phyloP scores from a whole-genome alignment of 1,140 invertebrate species.

The Procambarus virginalis region DNA sequence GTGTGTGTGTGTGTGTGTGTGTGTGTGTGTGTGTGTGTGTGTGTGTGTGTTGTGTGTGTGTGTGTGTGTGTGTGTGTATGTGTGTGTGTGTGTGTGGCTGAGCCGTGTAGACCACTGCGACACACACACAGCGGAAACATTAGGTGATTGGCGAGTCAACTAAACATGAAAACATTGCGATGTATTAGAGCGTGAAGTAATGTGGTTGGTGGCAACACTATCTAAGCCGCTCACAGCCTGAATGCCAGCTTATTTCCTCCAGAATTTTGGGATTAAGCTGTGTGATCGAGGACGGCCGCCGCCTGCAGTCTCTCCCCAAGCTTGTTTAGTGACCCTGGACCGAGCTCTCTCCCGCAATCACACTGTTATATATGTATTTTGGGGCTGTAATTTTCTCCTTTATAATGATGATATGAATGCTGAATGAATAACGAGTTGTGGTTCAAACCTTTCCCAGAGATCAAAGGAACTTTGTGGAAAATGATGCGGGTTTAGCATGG shows the following conservation, averaged over 20 bases:
- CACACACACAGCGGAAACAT: background rate
- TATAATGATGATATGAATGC: background rate
- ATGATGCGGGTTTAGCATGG: background rate
- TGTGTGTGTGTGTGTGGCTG: background rate
- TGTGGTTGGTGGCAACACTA: background rate
- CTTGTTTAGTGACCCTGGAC: background rate
- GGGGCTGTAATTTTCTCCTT: background rate
- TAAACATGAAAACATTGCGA: background rate
- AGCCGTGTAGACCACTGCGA: background rate
- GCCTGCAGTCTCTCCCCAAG: background rate
- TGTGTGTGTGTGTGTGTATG: background rate
- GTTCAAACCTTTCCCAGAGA: background rate
- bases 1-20: no score
- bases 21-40: no score
- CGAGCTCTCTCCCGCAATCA: background rate
- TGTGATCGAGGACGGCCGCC: background rate
- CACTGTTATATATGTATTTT: background rate
- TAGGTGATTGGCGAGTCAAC: background rate
- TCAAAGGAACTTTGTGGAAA: background rate
- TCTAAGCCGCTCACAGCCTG: background rate
- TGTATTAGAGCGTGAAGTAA: slow-evolving; percentile 18
- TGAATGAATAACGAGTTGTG: background rate
- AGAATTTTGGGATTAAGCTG: background rate
- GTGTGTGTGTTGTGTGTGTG: background rate
- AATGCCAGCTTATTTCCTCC: background rate